Conservation (phyloP, 2,888 invertebrate genomes). For the Formica aserva region DNA sequence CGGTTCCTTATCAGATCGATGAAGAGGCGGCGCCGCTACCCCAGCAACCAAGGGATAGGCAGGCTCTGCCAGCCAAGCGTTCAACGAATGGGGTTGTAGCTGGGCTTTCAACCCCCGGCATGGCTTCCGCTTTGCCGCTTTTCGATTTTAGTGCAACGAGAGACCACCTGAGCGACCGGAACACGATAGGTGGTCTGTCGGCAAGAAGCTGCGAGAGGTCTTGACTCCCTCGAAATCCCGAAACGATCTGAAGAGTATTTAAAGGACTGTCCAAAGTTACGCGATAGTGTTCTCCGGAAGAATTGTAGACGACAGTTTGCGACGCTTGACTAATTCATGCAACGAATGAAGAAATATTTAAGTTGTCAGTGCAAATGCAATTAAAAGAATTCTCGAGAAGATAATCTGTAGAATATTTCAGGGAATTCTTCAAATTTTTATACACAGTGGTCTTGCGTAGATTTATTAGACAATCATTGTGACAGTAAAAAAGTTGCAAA, state of each 20-base stretch:
- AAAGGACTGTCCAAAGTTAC: background rate
- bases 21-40: constrained; percentile 82
- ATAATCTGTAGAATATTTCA: background rate
- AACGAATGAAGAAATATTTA: background rate
- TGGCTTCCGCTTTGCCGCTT: constrained; percentile 74
- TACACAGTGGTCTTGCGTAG: background rate
- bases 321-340: background rate
- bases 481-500: background rate
- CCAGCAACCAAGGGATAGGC: constrained; percentile 77
- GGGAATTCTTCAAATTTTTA: background rate
- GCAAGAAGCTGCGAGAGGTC: constrained; percentile 15
- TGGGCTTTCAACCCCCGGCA: constrained; percentile 71
- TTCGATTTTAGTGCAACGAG: constrained; percentile 71
- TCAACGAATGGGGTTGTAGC: constrained; percentile 77
- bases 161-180: constrained; percentile 72
- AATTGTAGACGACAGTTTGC: background rate
- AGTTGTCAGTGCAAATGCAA: background rate
- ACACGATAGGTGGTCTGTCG: constrained; percentile 40
- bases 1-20: constrained; percentile 82
- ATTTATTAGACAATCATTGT: background rate
- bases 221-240: background rate
- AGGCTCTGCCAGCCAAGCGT: constrained; percentile 67
- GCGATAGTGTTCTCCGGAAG: background rate
- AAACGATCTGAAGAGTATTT: background rate
- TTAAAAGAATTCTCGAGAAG: background rate